A percentile compares a stretch with the other conserved stretches of the same genome.
These are phyloP conservation scores for Neotoxoptera formosana DNA, from an alignment of 1,140 invertebrate species.

Conservation along the genomic window DNA sequence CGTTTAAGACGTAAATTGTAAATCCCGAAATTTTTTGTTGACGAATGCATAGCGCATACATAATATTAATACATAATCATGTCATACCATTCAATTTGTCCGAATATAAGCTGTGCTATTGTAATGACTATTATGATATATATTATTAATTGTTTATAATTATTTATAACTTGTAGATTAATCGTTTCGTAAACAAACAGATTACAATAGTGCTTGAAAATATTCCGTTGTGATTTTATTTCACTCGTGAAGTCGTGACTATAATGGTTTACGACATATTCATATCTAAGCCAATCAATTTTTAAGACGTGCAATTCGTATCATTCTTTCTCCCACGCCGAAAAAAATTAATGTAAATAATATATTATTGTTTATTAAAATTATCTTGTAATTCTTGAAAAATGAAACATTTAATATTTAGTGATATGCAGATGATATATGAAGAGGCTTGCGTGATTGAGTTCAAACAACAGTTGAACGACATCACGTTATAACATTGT, in stretches of 20 bases:
- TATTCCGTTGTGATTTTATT: neutral
- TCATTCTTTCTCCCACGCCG: neutral
- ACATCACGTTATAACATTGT: neutral
- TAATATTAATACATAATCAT: neutral
- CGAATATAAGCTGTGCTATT: neutral
- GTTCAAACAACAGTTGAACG: neutral
- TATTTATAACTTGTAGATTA: neutral
- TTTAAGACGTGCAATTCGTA: neutral
- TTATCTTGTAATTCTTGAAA: neutral
- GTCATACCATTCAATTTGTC: neutral
- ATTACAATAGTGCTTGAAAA: neutral
- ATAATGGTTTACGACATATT: neutral
- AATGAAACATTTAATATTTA: constrained; percentile 20
- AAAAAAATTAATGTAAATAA: neutral
- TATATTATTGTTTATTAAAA: neutral
- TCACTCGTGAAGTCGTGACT: too few species aligned
- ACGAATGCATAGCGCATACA: neutral
- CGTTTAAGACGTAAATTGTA: neutral
- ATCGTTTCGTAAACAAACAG: neutral
- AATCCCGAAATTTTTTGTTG: neutral
- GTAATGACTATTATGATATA: neutral
- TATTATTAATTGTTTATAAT: neutral
- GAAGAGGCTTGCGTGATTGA: constrained; percentile 3
- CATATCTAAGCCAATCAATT: neutral
- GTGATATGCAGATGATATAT: neutral